Evolutionary conservation across 2,888 invertebrate genomes (phyloP), one percentile per base, ranked within the genome.

Genomic region (Ashinkailepas kermadecensis): DNA sequence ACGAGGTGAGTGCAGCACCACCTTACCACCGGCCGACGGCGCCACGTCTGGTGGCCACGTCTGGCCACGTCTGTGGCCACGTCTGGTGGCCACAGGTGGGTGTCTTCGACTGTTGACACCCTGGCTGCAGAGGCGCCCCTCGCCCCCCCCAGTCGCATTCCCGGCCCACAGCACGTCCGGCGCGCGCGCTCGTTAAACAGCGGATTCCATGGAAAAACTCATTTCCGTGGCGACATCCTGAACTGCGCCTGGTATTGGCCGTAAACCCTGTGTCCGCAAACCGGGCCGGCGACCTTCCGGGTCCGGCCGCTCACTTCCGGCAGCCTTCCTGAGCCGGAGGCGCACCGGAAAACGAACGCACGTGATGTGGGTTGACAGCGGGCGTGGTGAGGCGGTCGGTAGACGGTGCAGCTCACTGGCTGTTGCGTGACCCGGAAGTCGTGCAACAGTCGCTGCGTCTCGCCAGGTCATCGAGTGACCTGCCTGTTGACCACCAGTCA

Each of bases 181-280:
- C 74, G 9, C 56, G 54, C 9, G 11, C 18, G 54, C 56, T n/a
- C 70, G 70, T 54, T 70, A 70, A 70, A 70, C n/a, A 70, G 70
- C 74, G 54, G 74, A 56, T n/a, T 56, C 54, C 74, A 74, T 74
- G 74, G 74, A 74, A 74, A 74, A 74, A 74, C 74, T 74, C 74
- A 74, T 74, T 74, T 74, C 74, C 74, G 74, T 11, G 18, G 18
- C 54, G 9, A 21, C 56, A 56, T 74, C 74, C 74, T 74, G 74
- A 54, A 54, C 74, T 13, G 74, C 3, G 54, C 54, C 3, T 21
- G 18, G 74, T 21, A 21, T 21, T 56, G 74, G 18, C 54, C 21
- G 74, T 54, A 56, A 56, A 56, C 56, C 74, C 11, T 54, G 54
- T 54, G 39, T 25, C 74, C 54, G 54, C 74, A 12, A 21, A 18